Conservation (phyloP, 2,888 invertebrate genomes). For the Aplocera efformata region DNA sequence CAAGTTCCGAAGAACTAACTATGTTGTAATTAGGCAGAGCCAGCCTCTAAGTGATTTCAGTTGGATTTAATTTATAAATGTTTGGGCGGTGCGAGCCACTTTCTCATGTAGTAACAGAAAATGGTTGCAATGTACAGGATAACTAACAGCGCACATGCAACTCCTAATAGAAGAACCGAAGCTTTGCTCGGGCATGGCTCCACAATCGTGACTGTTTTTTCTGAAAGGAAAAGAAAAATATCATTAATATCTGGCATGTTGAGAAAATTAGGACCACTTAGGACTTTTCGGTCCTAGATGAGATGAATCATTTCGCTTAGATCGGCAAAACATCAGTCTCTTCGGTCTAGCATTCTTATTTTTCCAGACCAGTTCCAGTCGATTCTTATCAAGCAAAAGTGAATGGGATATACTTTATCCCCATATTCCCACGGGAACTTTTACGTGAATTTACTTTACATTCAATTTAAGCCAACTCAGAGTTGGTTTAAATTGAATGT, state of each 20-base stretch:
- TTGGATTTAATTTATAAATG: slow-evolving; percentile 79
- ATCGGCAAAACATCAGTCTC: too few relatives aligned
- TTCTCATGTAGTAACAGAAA: slow-evolving; percentile 96
- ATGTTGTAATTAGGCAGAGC: slow-evolving; percentile 18
- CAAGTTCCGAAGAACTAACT: slow-evolving; percentile 49
- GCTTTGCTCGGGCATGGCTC: slow-evolving; percentile 96
- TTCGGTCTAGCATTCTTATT: too few relatives aligned
- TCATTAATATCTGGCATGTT: neutral
- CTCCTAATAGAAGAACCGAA: slow-evolving; percentile 93
- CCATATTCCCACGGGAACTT: too few relatives aligned
- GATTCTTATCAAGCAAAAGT: too few relatives aligned
- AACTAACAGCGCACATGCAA: slow-evolving; percentile 93
- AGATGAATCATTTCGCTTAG: too few relatives aligned
- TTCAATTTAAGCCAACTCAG: too few relatives aligned
- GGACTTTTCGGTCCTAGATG: too few relatives aligned
- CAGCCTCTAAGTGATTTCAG: slow-evolving; percentile 15
- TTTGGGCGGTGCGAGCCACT: slow-evolving; percentile 93
- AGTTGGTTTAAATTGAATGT: too few relatives aligned
- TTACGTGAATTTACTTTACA: too few relatives aligned
- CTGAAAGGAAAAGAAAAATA: slow-evolving; percentile 72
- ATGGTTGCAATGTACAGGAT: slow-evolving; percentile 94
- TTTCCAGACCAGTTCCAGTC: too few relatives aligned
- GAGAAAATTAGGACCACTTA: too few relatives aligned
- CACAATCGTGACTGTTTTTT: slow-evolving; percentile 93
- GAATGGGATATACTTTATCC: too few relatives aligned